A percentile compares a stretch with the other conserved stretches of the same genome.
Evolutionary conservation across 2,113 vertebrate genomes (phyloP).

Genomic region (Crotalus helleri): DNA sequence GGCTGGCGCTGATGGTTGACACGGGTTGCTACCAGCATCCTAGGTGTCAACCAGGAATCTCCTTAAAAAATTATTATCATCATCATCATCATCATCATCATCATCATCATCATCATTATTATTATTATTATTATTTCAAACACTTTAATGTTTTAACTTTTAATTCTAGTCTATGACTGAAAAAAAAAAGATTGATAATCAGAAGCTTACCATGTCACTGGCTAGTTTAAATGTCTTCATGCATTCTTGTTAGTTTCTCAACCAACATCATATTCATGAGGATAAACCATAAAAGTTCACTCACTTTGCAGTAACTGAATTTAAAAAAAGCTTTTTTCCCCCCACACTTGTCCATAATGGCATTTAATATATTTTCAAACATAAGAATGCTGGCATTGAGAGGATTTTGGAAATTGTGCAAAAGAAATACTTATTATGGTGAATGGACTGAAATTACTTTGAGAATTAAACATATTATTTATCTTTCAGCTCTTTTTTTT

Average conservation of each 20-base stretch:
- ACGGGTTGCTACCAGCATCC: too few relatives aligned
- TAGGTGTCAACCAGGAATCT: too few relatives aligned
- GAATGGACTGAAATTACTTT: neutral
- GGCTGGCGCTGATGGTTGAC: too few relatives aligned
- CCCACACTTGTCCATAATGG: neutral
- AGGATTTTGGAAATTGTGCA: neutral
- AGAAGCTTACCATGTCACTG: neutral
- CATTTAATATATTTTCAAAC: slow-evolving; percentile 18
- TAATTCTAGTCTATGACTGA: neutral
- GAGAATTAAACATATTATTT: neutral
- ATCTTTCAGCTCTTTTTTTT: neutral
- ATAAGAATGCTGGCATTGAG: neutral
- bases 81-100: too few relatives aligned
- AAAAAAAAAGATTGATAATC: neutral
- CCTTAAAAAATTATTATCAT: too few relatives aligned
- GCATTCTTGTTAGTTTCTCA: neutral
- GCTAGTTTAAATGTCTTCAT: neutral
- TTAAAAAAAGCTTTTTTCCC: neutral
- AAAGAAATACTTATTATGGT: neutral
- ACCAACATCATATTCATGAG: neutral
- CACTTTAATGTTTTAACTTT: neutral
- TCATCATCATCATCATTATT: too few relatives aligned
- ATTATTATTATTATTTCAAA: too few relatives aligned
- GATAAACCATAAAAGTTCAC: neutral
- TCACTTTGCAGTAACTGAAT: accelerated